Evolutionary conservation across 2,888 invertebrate species (phyloP), one percentile per base, ranked within the genome.

Genomic region (Eupithecia exiguata): DNA sequence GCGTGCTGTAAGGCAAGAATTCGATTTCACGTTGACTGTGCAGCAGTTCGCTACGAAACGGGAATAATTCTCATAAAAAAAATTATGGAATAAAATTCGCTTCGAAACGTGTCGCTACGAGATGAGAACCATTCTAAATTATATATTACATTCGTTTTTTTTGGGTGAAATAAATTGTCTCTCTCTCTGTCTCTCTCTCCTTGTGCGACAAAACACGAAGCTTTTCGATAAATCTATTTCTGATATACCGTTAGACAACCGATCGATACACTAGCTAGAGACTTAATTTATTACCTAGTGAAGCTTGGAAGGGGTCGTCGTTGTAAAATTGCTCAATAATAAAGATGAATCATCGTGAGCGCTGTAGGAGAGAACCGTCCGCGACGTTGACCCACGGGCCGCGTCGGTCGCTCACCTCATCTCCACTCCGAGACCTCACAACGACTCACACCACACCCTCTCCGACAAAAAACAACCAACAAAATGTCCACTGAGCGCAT

Each of bases 321-420:
- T 78, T 79, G 77, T 73, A 77, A 79, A 78, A 84, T 88, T 87
- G 84, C 85, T 84, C 86, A 88, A 88, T 79, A 88, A 88, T 79
- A 74, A 79, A 82, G 79, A 74, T 63, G 78, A 85, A 86, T 87
- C 76, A 76, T 69, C 65, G 46, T 53, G 79, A 79, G 77, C 79
- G 79, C 76, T 78, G 79, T 74, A 80, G 72, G 71, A 78, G 80
- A 78, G 78, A 78, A 78, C 79, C 81, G 81, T 79, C 81, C 78
- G 84, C 86, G 90, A 80, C 91, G 90, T 85, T 91, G 92, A 92
- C 92, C 92, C 87, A 87, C 77, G 83, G 78, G 79, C 72, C 89
- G 83, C 77, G 79, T 70, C 89, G 92, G 92, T 92, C 92, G 91
- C 87, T 92, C 89, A 92, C 91, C 92, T 90, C 81, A 76, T 78